phyloP scores from a whole-genome alignment of 2,888 invertebrate genomes.

The Ophion ventricosus region DNA sequence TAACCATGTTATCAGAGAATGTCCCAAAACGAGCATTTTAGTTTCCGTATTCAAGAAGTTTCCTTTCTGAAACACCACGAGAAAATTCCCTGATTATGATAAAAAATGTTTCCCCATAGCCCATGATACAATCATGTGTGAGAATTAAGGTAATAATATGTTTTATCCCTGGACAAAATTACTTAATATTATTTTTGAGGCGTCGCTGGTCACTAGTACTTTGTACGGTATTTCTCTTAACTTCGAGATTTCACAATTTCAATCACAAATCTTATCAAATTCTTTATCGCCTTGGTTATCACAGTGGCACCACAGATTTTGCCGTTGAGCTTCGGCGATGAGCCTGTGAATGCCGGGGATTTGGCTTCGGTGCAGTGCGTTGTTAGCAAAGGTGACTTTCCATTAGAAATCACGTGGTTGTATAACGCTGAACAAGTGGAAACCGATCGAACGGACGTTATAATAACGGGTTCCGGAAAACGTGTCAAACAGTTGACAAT shows the following conservation, averaged over 20 bases:
- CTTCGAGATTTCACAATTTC: background rate
- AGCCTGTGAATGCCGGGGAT: slow-evolving; percentile 91
- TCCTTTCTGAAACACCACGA: too few relatives aligned
- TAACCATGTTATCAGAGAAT: too few relatives aligned
- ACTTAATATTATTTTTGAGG: background rate
- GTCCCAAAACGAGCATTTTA: too few relatives aligned
- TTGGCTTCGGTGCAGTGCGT: slow-evolving; percentile 90
- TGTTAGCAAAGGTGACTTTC: slow-evolving; percentile 91
- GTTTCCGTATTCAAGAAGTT: too few relatives aligned
- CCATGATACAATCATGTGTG: too few relatives aligned
- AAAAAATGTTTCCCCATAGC: too few relatives aligned
- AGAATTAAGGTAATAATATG: too few relatives aligned
- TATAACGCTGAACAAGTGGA: slow-evolving; percentile 83
- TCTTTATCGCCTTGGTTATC: slow-evolving; percentile 48
- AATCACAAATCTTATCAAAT: background rate
- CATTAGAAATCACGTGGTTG: slow-evolving; percentile 90
- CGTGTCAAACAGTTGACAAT: slow-evolving; percentile 85
- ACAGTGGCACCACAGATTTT: slow-evolving; percentile 89
- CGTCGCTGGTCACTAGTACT: background rate
- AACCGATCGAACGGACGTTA: slow-evolving; percentile 73
- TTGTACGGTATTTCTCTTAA: background rate
- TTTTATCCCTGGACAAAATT: too few relatives aligned
- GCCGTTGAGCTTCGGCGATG: slow-evolving; percentile 90
- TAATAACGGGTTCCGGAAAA: slow-evolving; percentile 77
- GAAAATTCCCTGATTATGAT: too few relatives aligned